Evolutionary conservation across 2,797 vertebrate genomes (phyloP), one percentile per base, ranked within the genome.

Genomic region (Limosa lapponica): DNA sequence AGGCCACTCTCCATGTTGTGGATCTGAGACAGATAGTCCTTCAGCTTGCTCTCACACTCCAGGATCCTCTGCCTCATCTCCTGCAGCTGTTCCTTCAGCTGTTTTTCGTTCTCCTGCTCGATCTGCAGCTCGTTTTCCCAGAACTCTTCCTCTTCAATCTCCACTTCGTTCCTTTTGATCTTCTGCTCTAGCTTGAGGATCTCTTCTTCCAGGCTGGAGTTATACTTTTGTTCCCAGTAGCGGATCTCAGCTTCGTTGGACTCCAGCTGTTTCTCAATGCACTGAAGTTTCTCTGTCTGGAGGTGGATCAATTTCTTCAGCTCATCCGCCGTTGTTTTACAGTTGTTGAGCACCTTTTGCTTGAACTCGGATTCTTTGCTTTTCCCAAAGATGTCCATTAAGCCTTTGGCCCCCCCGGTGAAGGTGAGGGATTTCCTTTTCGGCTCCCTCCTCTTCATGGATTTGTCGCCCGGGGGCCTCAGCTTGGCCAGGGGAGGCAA

Each of bases 61-160:
- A 98, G 97, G 94, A 99, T 98, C 62, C 99, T 98, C 89, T 98
- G 98, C 49, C 91, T 96, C 64, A 99, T 98, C 97, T 99, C 99
- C 95, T 99, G 98, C 59, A 99, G 98, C 93, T 99, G 98, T 34
- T 99, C 99, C 95, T 99, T 99, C 95, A 99, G 98, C 97, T 99
- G 99, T 59, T 99, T 98, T 80, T 99, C 99, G 1, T 99, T 99
- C 87, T 99, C 99, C 25, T 99, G 97, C 81, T 99, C 99, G 3
- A 99, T 99, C 98, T 99, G 99, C 51, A 99, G 98, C 96, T 99
- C 99, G 0, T 99, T 99, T 90, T 99, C 99, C 99, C 99, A 99
- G 96, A 99, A 99, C 94, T 99, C 99, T 88, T 99, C 99, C 93
- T 99, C 99, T 93, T 99, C 99, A 16, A 99, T 99, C 98, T 99